These are phyloP conservation scores for Arenaria interpres DNA, from an alignment of 2,113 vertebrate genomes.

Conservation along the genomic window DNA sequence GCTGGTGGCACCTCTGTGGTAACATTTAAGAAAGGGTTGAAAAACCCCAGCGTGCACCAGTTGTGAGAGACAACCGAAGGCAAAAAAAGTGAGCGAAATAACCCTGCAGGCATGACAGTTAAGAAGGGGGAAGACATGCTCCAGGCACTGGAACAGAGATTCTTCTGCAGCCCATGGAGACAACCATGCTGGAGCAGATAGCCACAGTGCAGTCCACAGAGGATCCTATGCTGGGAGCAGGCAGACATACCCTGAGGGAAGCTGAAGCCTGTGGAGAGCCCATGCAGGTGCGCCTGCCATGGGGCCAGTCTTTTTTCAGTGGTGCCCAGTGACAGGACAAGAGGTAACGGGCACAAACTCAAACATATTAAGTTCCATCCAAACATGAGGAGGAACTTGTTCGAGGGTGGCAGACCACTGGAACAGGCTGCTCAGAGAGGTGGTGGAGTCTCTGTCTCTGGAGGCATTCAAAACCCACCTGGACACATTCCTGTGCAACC, in stretches of 20 bases:
- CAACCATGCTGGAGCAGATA: fast-evolving
- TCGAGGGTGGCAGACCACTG: too few relatives aligned
- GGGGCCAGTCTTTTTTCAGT: too few relatives aligned
- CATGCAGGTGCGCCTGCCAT: neutral
- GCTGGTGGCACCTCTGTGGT: neutral
- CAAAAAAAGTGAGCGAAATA: neutral
- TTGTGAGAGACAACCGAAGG: fast-evolving
- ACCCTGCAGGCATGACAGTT: neutral
- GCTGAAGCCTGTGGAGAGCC: neutral
- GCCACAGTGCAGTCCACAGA: too few relatives aligned
- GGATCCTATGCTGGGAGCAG: neutral
- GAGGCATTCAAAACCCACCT: too few relatives aligned
- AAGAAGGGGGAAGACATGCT: neutral
- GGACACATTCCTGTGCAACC: too few relatives aligned
- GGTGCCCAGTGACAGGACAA: too few relatives aligned
- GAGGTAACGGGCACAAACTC: too few relatives aligned
- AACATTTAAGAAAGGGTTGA: neutral
- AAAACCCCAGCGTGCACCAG: fast-evolving
- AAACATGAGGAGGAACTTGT: too few relatives aligned
- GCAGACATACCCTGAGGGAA: neutral
- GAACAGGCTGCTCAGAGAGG: too few relatives aligned
- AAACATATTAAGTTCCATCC: too few relatives aligned
- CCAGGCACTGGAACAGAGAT: fast-evolving
- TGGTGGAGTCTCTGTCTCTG: too few relatives aligned
- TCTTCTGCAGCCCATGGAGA: neutral